phyloP scores from a whole-genome alignment of 1,140 invertebrate genomes.

The Berghia stephanieae region DNA sequence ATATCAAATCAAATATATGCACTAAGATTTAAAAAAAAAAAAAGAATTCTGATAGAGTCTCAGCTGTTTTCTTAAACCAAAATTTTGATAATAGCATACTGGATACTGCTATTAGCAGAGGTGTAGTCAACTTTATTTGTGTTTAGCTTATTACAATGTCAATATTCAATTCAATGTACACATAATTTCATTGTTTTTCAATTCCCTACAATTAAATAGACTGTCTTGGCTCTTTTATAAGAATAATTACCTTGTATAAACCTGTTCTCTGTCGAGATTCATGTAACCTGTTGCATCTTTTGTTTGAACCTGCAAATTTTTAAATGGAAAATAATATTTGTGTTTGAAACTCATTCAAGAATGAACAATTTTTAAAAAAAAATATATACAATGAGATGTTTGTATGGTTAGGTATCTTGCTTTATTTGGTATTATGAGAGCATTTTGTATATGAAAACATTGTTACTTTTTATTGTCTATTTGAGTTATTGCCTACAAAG shows the following conservation, averaged over 20 bases:
- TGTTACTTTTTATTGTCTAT: too few relatives aligned
- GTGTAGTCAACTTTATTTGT: background rate
- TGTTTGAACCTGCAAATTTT: conserved; percentile 49
- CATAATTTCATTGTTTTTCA: background rate
- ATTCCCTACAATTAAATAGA: background rate
- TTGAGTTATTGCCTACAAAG: too few relatives aligned
- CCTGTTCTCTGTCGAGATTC: conserved; percentile 60
- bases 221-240: background rate
- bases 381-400: background rate
- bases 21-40: too few relatives aligned
- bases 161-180: background rate
- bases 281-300: conserved; percentile 61
- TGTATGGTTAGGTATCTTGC: background rate
- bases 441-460: background rate
- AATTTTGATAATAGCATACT: too few relatives aligned
- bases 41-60: too few relatives aligned
- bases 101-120: too few relatives aligned
- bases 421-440: background rate
- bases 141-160: background rate
- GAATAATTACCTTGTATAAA: conserved; percentile 52
- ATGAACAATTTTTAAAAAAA: background rate
- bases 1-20: too few relatives aligned
- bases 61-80: too few relatives aligned
- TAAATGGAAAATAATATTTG: background rate
- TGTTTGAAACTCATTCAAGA: background rate